phyloP scores from a whole-genome alignment of 2,113 vertebrate species.

The Amblyopsis rosae region DNA sequence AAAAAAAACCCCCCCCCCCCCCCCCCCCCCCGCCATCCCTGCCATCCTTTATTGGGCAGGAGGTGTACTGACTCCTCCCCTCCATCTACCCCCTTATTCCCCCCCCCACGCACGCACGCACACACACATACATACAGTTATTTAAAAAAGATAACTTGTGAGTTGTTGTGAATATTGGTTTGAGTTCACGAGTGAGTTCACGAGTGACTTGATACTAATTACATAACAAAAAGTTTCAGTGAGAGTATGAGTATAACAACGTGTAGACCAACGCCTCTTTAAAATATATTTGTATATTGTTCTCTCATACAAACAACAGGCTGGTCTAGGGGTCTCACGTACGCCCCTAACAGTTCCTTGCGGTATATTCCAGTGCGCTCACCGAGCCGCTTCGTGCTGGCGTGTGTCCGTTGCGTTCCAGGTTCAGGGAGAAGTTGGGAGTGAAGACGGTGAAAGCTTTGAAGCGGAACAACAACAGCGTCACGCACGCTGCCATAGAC shows the following conservation, averaged over 20 bases:
- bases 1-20: not conserved
- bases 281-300: constrained; percentile 22
- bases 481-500: constrained; percentile 95
- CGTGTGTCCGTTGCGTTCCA: constrained; percentile 60
- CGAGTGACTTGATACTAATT: too few relatives aligned
- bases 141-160: too few relatives aligned
- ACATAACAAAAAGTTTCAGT: too few relatives aligned
- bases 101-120: not conserved
- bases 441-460: constrained; percentile 98
- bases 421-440: constrained; percentile 94
- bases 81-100: not conserved
- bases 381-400: not conserved
- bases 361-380: not conserved
- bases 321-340: not conserved
- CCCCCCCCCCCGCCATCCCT: not conserved
- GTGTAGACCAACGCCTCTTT: constrained; percentile 46
- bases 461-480: constrained; percentile 92
- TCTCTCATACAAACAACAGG: constrained; percentile 2
- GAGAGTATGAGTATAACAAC: too few relatives aligned
- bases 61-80: too few relatives aligned
- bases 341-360: not conserved
- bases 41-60: too few relatives aligned
- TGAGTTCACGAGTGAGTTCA: too few relatives aligned
- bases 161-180: too few relatives aligned
- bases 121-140: too few relatives aligned